phyloP scores from a whole-genome alignment of 2,888 invertebrate species.

The Acleris emargana region DNA sequence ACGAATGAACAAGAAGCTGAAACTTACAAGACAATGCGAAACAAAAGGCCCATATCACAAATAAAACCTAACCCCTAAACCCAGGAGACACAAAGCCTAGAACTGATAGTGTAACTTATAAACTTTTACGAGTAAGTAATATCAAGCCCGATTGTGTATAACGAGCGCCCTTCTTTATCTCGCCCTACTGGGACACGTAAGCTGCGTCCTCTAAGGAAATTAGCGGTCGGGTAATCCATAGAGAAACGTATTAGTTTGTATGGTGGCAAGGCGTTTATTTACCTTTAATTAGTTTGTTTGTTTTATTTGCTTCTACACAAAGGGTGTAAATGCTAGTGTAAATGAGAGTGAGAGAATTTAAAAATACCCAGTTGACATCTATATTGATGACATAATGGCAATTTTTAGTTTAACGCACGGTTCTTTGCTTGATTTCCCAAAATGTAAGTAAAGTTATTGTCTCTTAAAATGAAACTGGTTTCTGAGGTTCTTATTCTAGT shows the following conservation, averaged over 20 bases:
- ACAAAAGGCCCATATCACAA: background rate
- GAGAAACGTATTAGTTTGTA: slow-evolving; percentile 20
- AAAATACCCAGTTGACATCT: too few relatives aligned
- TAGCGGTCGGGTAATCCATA: slow-evolving; percentile 43
- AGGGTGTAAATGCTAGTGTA: background rate
- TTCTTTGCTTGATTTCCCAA: too few relatives aligned
- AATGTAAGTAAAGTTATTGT: too few relatives aligned
- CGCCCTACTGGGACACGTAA: slow-evolving; percentile 49
- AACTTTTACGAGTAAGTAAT: slow-evolving; percentile 48
- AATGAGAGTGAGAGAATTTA: background rate
- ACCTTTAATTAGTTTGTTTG: slow-evolving; percentile 31
- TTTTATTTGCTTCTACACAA: slow-evolving; percentile 10
- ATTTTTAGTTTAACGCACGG: too few relatives aligned
- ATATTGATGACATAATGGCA: too few relatives aligned
- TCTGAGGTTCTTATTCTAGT: too few relatives aligned
- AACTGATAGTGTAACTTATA: slow-evolving; percentile 41
- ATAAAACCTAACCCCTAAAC: slow-evolving; percentile 36
- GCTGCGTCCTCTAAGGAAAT: slow-evolving; percentile 54
- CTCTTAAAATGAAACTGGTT: too few relatives aligned
- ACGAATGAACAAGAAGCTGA: too few relatives aligned
- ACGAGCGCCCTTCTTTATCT: slow-evolving; percentile 46
- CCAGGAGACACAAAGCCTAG: slow-evolving; percentile 34
- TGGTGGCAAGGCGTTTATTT: slow-evolving; percentile 31
- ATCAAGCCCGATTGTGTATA: slow-evolving; percentile 46
- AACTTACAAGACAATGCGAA: too few relatives aligned